Conservation (phyloP, 1,140 invertebrate species). For the Brachionus koreanus region DNA sequence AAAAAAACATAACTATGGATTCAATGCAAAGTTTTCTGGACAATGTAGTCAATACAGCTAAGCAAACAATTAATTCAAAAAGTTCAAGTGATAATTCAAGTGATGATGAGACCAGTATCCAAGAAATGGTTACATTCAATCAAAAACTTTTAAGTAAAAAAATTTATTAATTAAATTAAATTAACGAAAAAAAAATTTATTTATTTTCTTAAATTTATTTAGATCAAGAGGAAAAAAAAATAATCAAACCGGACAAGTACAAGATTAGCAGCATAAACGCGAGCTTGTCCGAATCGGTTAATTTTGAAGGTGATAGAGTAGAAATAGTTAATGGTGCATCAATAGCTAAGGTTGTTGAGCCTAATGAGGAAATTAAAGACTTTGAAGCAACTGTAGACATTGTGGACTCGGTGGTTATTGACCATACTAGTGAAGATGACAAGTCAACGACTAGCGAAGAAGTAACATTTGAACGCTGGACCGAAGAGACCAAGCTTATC, state of each 20-base stretch:
- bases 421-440: conserved; percentile 35
- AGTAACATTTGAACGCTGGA: conserved; percentile 21
- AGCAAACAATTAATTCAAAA: not conserved
- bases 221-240: conserved; percentile 6
- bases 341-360: not conserved
- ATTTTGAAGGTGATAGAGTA: not conserved
- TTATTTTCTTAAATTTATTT: too few species aligned
- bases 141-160: not conserved
- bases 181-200: not conserved
- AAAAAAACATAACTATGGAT: not conserved
- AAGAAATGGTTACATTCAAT: conserved; percentile 26
- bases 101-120: conserved; percentile 38
- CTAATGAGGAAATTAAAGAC: not conserved
- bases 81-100: not conserved
- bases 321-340: not conserved
- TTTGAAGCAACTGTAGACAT: conserved; percentile 34
- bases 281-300: not conserved
- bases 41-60: conserved; percentile 3
- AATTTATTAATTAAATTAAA: not conserved
- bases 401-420: conserved; percentile 27
- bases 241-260: conserved; percentile 7
- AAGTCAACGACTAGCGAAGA: conserved; percentile 29
- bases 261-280: not conserved
- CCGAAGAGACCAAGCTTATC: not conserved
- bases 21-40: conserved; percentile 38